A percentile compares a stretch with the other conserved stretches of the same genome.
phyloP scores from a whole-genome alignment of 2,888 invertebrate genomes.

The Eristalis pertinax region DNA sequence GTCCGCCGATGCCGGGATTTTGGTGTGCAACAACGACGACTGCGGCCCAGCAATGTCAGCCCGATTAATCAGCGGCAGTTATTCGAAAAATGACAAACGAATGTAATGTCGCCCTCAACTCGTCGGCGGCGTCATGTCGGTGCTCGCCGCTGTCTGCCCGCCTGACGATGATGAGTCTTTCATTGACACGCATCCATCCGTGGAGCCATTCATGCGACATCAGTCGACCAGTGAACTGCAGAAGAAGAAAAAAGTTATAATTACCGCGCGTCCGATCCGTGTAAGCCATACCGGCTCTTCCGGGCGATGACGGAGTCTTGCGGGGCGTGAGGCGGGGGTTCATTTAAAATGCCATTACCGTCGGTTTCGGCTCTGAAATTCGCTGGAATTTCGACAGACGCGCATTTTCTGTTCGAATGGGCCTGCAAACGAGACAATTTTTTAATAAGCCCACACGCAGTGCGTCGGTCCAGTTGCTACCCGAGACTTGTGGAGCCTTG shows the following conservation, averaged over 20 bases:
- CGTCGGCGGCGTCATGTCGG: conserved; percentile 24
- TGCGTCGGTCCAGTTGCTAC: neutral
- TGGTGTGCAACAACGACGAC: conserved; percentile 2
- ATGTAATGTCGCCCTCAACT: conserved; percentile 64
- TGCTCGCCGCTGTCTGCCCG: neutral
- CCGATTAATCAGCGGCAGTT: conserved; percentile 57
- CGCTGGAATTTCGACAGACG: conserved; percentile 47
- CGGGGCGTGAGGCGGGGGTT: neutral
- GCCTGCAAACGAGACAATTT: conserved; percentile 58
- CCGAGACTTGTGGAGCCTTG: neutral
- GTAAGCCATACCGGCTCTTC: conserved; percentile 38
- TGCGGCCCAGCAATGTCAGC: conserved; percentile 32
- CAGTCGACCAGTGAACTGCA: neutral
- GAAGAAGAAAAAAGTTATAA: conserved; percentile 47
- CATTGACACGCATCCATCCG: conserved; percentile 69
- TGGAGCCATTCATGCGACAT: conserved; percentile 25
- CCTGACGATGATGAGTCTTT: conserved; percentile 61
- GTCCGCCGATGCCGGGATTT: conserved; percentile 16
- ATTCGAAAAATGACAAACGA: conserved; percentile 60
- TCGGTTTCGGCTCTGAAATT: conserved; percentile 32
- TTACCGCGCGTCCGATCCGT: conserved; percentile 64
- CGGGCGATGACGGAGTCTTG: neutral
- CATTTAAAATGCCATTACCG: conserved; percentile 66
- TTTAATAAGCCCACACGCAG: conserved; percentile 67
- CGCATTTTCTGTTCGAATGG: conserved; percentile 53